Conservation (phyloP, 2,113 vertebrate species). For the Sylvia atricapilla region DNA sequence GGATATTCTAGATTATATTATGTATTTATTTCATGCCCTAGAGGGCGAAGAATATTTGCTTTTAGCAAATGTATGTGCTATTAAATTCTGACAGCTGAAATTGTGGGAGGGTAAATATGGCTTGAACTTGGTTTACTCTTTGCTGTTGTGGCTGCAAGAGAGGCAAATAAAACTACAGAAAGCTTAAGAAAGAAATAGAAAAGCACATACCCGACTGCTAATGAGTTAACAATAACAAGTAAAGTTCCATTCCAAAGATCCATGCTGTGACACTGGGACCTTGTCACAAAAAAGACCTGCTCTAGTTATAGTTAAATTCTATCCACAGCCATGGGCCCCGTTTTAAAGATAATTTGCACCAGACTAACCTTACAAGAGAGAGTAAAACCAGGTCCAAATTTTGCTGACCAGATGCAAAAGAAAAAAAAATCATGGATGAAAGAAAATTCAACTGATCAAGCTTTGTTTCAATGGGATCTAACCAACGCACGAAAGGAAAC, state of each 20-base stretch:
- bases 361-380: background rate
- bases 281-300: background rate
- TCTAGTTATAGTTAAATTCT: background rate
- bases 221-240: background rate
- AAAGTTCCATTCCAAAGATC: background rate
- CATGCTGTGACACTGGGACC: background rate
- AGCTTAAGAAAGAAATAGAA: background rate
- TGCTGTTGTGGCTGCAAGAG: background rate
- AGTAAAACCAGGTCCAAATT: background rate
- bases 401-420: background rate
- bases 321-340: background rate
- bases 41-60: fast-evolving
- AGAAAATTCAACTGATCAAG: background rate
- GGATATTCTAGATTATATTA: background rate
- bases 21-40: background rate
- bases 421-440: background rate
- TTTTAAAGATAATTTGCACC: background rate
- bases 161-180: background rate
- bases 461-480: fast-evolving
- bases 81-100: background rate
- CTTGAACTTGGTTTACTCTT: background rate
- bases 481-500: background rate
- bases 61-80: background rate
- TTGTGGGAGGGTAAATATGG: background rate
- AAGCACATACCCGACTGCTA: background rate